A percentile compares a stretch with the other conserved stretches of the same genome.
Evolutionary conservation across 1,140 invertebrate species (phyloP).

Genomic region (Pseudomyrmex concolor): DNA sequence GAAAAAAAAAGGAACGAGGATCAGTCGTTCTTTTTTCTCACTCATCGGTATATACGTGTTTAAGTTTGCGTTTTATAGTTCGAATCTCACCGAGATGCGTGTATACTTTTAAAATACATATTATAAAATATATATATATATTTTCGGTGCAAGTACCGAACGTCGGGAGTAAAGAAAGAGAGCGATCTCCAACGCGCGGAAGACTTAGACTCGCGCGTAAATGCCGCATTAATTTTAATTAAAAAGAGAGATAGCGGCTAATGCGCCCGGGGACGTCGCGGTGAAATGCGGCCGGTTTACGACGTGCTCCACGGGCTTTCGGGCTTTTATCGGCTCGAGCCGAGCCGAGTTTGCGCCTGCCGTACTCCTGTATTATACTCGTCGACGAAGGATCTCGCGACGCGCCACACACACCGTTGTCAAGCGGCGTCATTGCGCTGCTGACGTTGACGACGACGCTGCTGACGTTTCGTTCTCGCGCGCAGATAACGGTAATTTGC

Average conservation of each 20-base stretch:
- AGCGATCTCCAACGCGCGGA: slow-evolving; percentile 9
- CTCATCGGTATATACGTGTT: too few relatives aligned
- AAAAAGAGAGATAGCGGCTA: slow-evolving; percentile 70
- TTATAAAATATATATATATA: not conserved
- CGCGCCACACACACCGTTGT: slow-evolving; percentile 23
- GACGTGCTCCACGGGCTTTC: slow-evolving; percentile 69
- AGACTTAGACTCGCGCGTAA: slow-evolving; percentile 29
- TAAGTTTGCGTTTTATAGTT: not conserved
- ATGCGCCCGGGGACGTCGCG: slow-evolving; percentile 50
- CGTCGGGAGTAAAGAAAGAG: not conserved
- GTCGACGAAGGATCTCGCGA: slow-evolving; percentile 3
- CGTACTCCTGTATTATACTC: not conserved
- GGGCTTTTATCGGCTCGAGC: slow-evolving; percentile 68
- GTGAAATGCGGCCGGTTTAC: slow-evolving; percentile 73
- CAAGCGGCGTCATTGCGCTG: slow-evolving; percentile 43
- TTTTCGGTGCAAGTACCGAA: not conserved
- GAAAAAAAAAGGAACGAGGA: not conserved
- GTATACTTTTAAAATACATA: not conserved
- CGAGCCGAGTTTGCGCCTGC: slow-evolving; percentile 45
- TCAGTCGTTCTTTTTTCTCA: not conserved
- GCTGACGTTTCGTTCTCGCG: slow-evolving; percentile 50
- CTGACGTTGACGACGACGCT: slow-evolving; percentile 52
- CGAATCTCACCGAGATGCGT: not conserved
- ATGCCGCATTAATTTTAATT: slow-evolving; percentile 75
- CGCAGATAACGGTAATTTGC: slow-evolving; percentile 49